A percentile compares a stretch with the other conserved stretches of the same genome.
These are phyloP conservation scores for Brachyopa scutellaris DNA, from an alignment of 2,888 invertebrate genomes.

Conservation along the genomic window DNA sequence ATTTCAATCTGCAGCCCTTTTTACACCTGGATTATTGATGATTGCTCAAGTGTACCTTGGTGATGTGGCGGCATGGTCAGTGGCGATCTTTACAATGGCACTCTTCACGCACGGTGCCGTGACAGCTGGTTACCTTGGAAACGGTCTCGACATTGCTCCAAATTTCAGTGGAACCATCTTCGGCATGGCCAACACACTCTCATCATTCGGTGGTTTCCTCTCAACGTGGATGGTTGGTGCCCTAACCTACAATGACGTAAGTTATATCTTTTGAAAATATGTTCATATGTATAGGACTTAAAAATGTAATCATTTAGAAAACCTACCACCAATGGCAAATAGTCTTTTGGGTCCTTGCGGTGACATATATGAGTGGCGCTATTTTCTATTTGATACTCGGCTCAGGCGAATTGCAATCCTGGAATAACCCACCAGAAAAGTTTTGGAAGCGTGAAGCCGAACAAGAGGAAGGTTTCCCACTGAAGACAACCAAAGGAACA, in stretches of 20 bases:
- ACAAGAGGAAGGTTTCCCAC: conserved; percentile 80
- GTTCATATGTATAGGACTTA: too few relatives aligned
- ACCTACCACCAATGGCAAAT: conserved; percentile 90
- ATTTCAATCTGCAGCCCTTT: conserved; percentile 84
- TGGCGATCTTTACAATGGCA: conserved; percentile 90
- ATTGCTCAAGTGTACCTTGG: conserved; percentile 88
- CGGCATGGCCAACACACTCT: conserved; percentile 93
- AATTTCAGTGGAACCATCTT: conserved; percentile 94
- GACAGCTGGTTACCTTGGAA: conserved; percentile 92
- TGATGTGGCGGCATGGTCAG: conserved; percentile 87
- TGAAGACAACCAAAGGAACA: conserved; percentile 79
- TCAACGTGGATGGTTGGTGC: conserved; percentile 91
- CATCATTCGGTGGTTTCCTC: conserved; percentile 91
- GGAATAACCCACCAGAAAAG: conserved; percentile 82
- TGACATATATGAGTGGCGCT: conserved; percentile 87
- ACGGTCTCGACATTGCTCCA: conserved; percentile 93
- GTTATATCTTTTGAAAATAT: conserved; percentile 74
- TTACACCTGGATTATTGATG: conserved; percentile 88
- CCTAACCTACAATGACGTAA: conserved; percentile 88
- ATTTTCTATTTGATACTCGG: conserved; percentile 84
- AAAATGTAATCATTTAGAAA: conserved; percentile 85
- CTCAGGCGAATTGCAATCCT: conserved; percentile 85
- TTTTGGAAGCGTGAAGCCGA: conserved; percentile 74
- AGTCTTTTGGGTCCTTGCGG: conserved; percentile 91
- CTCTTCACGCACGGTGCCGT: conserved; percentile 93